Base-by-base conservation (phyloP, 2,888 invertebrate species). In the Theretra japonica region DNA sequence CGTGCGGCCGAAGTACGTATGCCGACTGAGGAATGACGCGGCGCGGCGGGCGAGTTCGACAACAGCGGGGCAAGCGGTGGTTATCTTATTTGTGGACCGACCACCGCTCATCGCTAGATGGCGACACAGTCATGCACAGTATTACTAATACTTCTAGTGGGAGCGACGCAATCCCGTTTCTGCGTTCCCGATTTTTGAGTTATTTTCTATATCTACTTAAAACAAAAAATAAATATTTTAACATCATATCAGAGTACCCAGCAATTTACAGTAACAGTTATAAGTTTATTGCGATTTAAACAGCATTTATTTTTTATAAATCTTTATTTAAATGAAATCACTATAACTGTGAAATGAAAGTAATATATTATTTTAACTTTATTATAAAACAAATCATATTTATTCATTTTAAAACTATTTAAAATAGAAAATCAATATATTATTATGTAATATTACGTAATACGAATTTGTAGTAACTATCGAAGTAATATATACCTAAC, bases 11-110 rank as follows among this genome's bases (percentile, higher is more conserved):
- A 83, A 78, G 80, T 79, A 80, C 83, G 82, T 82, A 82, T 83
- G 85, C 79, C 85, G 87, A 91, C 88, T 89, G 88, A 75, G 77
- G 78, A 74, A 76, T 76, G 79, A 73, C 75, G 80, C 82, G 83
- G 83, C 82, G 41, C 33, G 83, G 81, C 83, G 75, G 73, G 75
- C 80, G 21, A 80, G 74, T 76, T 76, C 77, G 77, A 75, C 74
- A 77, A 62, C 21, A 76, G 75, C 75, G 75, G 78, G 79, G 77
- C 81, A 81, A 81, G 82, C 88, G 82, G 82, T 83, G 73, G 57
- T 33, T 28, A n/a, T 23, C 28, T 65, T 48, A 48, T 33, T 58
- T 70, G 23, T 33, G 41, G 33, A 30, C 53, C 28, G 19, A 58
- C 48, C 21, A 48, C 73, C 72, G 50, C 62, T 70, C 59, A 71